phyloP scores from a whole-genome alignment of 2,113 vertebrate genomes.

The Axis porcinus region DNA sequence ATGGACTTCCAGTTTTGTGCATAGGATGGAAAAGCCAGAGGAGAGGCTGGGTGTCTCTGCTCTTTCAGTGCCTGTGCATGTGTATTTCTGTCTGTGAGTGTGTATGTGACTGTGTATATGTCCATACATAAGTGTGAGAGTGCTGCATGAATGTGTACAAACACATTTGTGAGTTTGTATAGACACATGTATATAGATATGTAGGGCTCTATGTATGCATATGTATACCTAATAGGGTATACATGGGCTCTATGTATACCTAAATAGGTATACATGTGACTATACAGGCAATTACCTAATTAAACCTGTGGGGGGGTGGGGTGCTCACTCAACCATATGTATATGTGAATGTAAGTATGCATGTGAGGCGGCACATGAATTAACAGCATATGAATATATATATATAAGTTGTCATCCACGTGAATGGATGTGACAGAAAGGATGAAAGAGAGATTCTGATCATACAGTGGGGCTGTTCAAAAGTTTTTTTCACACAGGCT shows the following conservation, averaged over 20 bases:
- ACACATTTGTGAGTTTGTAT: background rate
- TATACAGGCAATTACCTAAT: background rate
- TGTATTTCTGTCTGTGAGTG: background rate
- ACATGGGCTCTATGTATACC: background rate
- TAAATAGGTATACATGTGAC: background rate
- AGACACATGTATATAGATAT: background rate
- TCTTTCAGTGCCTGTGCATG: background rate
- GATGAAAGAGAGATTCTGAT: background rate
- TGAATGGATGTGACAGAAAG: background rate
- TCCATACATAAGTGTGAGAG: background rate
- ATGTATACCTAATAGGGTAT: too few relatives aligned
- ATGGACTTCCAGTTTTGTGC: background rate
- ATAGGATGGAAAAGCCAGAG: background rate
- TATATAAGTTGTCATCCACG: background rate
- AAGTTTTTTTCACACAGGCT: slow-evolving; percentile 19
- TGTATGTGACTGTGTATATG: background rate
- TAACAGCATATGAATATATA: background rate
- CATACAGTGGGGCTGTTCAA: background rate
- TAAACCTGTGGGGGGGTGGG: background rate
- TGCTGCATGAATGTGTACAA: background rate
- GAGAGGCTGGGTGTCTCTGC: background rate
- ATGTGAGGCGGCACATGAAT: background rate
- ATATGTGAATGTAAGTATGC: background rate
- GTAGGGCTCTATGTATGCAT: background rate
- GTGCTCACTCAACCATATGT: background rate